Conservation (phyloP, 2,888 invertebrate species). For the Teleiodes luculella region DNA sequence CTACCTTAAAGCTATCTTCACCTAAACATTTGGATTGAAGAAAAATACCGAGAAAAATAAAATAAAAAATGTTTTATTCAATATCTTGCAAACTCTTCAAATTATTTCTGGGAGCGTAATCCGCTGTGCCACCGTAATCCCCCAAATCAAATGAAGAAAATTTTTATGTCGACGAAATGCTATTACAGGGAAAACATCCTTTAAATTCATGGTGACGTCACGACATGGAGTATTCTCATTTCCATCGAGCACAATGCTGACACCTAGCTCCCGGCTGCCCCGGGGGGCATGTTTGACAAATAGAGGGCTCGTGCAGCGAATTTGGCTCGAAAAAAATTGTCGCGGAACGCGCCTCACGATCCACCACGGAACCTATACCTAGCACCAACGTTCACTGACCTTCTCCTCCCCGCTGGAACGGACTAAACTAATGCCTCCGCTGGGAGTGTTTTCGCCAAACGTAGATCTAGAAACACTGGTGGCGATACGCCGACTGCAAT, state of each 20-base stretch:
- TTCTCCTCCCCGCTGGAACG: slow-evolving; percentile 24
- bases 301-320: slow-evolving; percentile 66
- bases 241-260: slow-evolving; percentile 36
- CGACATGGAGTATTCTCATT: slow-evolving; percentile 35
- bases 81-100: slow-evolving; percentile 23
- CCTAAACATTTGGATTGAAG: not conserved
- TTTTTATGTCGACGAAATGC: slow-evolving; percentile 12
- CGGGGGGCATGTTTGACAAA: slow-evolving; percentile 62
- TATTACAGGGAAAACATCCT: slow-evolving; percentile 30
- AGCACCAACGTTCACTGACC: slow-evolving; percentile 40
- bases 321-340: slow-evolving; percentile 65
- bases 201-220: slow-evolving; percentile 39
- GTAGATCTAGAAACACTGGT: slow-evolving; percentile 43
- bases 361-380: slow-evolving; percentile 49
- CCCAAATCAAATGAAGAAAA: slow-evolving; percentile 41
- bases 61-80: slow-evolving; percentile 12
- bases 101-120: slow-evolving; percentile 32
- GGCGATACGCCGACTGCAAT: slow-evolving; percentile 61
- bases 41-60: not conserved
- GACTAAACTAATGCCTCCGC: slow-evolving; percentile 19
- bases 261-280: slow-evolving; percentile 38
- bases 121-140: slow-evolving; percentile 34
- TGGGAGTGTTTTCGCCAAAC: slow-evolving; percentile 27
- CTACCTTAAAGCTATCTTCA: not conserved
- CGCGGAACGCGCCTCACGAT: slow-evolving; percentile 49